Evolutionary conservation across 2,113 vertebrate species (phyloP).

Genomic region (Harpagus bidentatus): DNA sequence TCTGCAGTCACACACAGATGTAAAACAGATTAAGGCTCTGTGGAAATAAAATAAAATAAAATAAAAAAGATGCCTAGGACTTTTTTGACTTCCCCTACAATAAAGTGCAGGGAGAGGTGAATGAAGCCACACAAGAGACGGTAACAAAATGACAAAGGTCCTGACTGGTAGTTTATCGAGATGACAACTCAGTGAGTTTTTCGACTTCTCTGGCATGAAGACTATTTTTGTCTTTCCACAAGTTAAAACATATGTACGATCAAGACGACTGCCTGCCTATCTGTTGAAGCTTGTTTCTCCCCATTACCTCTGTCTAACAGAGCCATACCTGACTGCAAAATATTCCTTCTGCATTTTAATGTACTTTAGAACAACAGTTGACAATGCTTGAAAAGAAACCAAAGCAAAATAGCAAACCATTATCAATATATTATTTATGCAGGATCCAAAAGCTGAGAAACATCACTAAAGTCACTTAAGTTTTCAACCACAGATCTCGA

Average conservation of each 20-base stretch:
- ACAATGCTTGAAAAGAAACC: conserved; percentile 9
- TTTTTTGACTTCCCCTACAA: not conserved
- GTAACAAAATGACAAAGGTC: conserved; percentile 6
- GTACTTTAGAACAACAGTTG: not conserved
- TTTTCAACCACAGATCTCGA: not conserved
- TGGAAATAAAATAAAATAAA: conserved; percentile 23
- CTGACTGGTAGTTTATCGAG: conserved; percentile 15
- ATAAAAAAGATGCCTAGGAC: not conserved
- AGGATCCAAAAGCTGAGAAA: conserved; percentile 19
- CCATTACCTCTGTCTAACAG: not conserved
- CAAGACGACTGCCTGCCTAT: conserved; percentile 13
- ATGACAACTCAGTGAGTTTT: conserved; percentile 37
- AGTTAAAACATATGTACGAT: conserved; percentile 47
- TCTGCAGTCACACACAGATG: conserved; percentile 61
- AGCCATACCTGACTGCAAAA: not conserved
- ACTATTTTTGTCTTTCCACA: conserved; percentile 7
- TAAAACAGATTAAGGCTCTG: conserved; percentile 59
- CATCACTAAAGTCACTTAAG: conserved; percentile 25
- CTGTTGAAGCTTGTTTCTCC: conserved; percentile 5
- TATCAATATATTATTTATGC: conserved; percentile 46
- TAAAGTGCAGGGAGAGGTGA: conserved; percentile 1
- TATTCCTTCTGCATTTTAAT: conserved; percentile 8
- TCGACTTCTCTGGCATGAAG: conserved; percentile 43
- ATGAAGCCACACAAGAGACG: not conserved
- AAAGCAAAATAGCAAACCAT: conserved; percentile 25